Conservation (phyloP, 2,113 vertebrate genomes). For the Bungarus multicinctus region DNA sequence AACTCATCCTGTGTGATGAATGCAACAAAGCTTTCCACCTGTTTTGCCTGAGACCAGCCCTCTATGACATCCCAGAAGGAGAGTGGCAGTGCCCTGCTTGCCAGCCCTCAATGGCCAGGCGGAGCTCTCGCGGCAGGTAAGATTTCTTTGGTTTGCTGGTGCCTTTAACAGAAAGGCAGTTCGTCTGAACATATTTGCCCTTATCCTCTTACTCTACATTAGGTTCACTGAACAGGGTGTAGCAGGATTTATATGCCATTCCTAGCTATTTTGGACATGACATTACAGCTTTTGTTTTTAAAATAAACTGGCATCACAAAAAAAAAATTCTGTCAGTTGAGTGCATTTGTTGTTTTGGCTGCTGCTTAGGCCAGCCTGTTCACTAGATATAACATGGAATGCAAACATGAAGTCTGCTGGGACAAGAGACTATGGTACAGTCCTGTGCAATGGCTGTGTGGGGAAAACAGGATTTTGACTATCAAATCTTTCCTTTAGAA, state of each 20-base stretch:
- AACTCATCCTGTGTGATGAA: constrained; percentile 94
- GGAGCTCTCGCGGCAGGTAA: constrained; percentile 88
- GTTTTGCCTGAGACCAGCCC: constrained; percentile 90
- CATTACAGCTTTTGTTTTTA: not conserved
- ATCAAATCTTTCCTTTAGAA: constrained; percentile 67
- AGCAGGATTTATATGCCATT: not conserved
- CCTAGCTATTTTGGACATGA: not conserved
- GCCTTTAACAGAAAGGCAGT: not conserved
- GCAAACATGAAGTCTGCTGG: not conserved
- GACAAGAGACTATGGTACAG: too few relatives aligned
- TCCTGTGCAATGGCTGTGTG: not conserved
- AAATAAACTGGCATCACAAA: not conserved
- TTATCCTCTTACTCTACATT: not conserved
- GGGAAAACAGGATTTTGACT: not conserved
- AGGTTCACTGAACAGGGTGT: not conserved
- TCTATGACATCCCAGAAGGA: constrained; percentile 88
- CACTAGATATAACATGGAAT: not conserved
- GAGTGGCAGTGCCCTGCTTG: constrained; percentile 97
- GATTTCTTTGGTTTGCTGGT: constrained; percentile 15
- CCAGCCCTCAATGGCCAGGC: constrained; percentile 86
- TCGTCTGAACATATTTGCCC: not conserved
- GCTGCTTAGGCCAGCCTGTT: not conserved
- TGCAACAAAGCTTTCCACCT: constrained; percentile 99
- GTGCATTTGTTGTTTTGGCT: not conserved
- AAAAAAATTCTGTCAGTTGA: not conserved